These are phyloP conservation scores for Eurypyga helias DNA, from an alignment of 2,113 vertebrate species.

Conservation along the genomic window DNA sequence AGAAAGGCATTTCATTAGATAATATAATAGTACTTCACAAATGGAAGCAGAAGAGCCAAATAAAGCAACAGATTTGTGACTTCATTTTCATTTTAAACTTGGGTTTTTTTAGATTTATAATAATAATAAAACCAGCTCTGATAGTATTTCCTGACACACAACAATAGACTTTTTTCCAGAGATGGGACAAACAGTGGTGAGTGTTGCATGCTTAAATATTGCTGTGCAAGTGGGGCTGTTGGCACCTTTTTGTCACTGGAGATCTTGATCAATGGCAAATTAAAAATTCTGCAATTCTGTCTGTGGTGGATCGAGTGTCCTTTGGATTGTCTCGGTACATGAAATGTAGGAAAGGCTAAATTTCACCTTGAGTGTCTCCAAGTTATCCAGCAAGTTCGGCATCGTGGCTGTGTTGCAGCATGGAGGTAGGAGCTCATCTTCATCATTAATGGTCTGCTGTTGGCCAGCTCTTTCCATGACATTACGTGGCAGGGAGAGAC, in stretches of 20 bases:
- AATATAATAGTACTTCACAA: not conserved
- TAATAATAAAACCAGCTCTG: not conserved
- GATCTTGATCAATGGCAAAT: not conserved
- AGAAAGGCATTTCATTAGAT: not conserved
- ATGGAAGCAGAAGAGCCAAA: not conserved
- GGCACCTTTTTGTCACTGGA: not conserved
- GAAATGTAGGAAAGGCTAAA: not conserved
- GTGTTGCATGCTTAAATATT: not conserved
- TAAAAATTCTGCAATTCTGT: not conserved
- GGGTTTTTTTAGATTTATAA: not conserved
- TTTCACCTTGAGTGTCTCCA: not conserved
- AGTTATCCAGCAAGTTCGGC: not conserved
- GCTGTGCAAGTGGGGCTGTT: not conserved
- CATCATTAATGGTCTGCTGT: not conserved
- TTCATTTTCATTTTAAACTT: not conserved
- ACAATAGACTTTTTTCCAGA: not conserved
- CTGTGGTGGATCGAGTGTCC: fast-evolving
- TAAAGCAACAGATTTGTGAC: not conserved
- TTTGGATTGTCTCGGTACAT: not conserved
- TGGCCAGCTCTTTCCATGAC: fast-evolving
- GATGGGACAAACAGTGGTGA: not conserved
- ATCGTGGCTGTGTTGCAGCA: fast-evolving
- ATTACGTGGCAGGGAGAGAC: not conserved
- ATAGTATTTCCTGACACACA: not conserved
- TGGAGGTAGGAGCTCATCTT: not conserved